A percentile compares a stretch with the other conserved stretches of the same genome.
Conservation (phyloP, 2,888 invertebrate species). For the Lapara coniferarum region DNA sequence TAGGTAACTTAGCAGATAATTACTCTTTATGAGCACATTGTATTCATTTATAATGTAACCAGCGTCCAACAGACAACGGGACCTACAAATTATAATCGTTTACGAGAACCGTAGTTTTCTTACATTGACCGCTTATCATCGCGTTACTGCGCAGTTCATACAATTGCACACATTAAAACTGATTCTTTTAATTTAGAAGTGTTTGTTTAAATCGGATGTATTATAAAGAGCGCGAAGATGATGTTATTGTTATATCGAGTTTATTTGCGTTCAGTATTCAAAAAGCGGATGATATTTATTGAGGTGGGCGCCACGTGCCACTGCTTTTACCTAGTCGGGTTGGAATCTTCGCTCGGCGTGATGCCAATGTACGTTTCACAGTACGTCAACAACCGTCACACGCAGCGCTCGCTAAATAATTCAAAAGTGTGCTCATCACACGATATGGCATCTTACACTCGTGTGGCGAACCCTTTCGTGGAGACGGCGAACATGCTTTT, state of each 20-base stretch:
- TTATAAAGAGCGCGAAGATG: neutral
- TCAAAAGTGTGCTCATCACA: slow-evolving; percentile 11
- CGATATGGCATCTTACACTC: neutral
- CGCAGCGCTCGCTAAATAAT: slow-evolving; percentile 3
- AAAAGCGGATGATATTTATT: slow-evolving; percentile 49
- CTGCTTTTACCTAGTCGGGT: slow-evolving; percentile 51
- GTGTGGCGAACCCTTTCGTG: neutral
- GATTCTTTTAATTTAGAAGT: slow-evolving; percentile 16
- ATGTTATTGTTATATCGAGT: slow-evolving; percentile 20
- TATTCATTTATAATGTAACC: slow-evolving; percentile 32
- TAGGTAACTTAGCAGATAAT: neutral
- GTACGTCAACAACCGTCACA: slow-evolving; percentile 35
- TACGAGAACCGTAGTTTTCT: slow-evolving; percentile 44
- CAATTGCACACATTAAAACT: slow-evolving; percentile 25
- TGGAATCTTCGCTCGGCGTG: slow-evolving; percentile 56
- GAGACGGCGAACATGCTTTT: too few relatives aligned
- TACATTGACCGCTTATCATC: slow-evolving; percentile 73
- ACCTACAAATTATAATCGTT: slow-evolving; percentile 35
- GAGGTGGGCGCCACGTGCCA: slow-evolving; percentile 46
- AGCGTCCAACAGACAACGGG: slow-evolving; percentile 32
- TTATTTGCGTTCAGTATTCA: slow-evolving; percentile 37
- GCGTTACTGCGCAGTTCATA: slow-evolving; percentile 64
- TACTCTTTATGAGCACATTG: slow-evolving; percentile 30
- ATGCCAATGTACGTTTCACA: slow-evolving; percentile 47
- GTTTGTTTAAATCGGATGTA: slow-evolving; percentile 12